Conservation (phyloP, 2,888 invertebrate genomes). For the Chrysotoxum bicinctum region DNA sequence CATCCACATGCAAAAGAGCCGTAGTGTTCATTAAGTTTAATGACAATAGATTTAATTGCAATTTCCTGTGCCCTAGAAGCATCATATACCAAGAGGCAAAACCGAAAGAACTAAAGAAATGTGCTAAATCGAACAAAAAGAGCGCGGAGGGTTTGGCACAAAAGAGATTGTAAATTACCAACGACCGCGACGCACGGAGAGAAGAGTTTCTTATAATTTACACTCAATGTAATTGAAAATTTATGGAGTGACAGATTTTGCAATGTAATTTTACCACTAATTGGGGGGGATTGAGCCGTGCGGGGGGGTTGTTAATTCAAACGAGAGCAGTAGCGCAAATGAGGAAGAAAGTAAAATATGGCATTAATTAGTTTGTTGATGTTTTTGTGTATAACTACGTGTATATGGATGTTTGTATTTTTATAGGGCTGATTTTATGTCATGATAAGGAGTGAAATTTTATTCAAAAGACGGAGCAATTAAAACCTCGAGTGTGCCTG, state of each 20-base stretch:
- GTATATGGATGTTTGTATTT: neutral
- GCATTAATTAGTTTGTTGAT: slow-evolving; percentile 24
- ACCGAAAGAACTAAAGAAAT: slow-evolving; percentile 24
- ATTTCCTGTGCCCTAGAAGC: slow-evolving; percentile 64
- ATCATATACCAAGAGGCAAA: neutral
- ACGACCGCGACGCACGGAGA: neutral
- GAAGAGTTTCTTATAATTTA: slow-evolving; percentile 47
- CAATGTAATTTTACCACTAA: slow-evolving; percentile 65
- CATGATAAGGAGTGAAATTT: slow-evolving; percentile 5
- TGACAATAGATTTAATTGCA: slow-evolving; percentile 72
- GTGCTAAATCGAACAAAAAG: slow-evolving; percentile 14
- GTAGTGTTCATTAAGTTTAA: slow-evolving; percentile 61
- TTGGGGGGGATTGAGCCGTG: slow-evolving; percentile 30
- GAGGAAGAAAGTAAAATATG: slow-evolving; percentile 20
- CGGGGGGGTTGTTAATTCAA: neutral
- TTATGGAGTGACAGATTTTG: slow-evolving; percentile 70
- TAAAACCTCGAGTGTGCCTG: slow-evolving; percentile 5
- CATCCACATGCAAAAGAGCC: slow-evolving; percentile 47
- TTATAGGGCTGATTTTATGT: slow-evolving; percentile 1
- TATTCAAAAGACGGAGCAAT: slow-evolving; percentile 11
- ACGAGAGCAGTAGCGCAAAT: neutral
- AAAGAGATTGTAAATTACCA: slow-evolving; percentile 26
- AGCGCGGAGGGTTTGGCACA: neutral
- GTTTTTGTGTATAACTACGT: neutral
- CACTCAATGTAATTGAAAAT: slow-evolving; percentile 67